Evolutionary conservation across 2,113 vertebrate species (phyloP).

Genomic region (Pterocles orientalis): DNA sequence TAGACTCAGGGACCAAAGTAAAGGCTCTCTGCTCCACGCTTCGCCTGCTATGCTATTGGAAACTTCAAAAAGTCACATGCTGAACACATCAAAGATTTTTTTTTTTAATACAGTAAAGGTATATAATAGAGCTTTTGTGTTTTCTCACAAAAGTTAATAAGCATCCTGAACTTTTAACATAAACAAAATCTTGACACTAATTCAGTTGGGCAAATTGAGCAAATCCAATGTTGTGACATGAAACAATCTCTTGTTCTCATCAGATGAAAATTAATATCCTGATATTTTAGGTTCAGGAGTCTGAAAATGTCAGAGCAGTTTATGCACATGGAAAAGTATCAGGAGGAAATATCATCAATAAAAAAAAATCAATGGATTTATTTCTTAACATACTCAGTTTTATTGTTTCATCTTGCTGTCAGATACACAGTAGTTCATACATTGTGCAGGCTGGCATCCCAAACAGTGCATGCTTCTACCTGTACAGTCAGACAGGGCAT

Average conservation of each 20-base stretch:
- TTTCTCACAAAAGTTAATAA: slow-evolving; percentile 71
- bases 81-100: slow-evolving; percentile 67
- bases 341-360: not conserved
- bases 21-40: slow-evolving; percentile 37
- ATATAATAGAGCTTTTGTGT: slow-evolving; percentile 70
- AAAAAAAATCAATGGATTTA: not conserved
- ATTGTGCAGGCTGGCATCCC: not conserved
- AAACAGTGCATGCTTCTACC: accelerated
- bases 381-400: not conserved
- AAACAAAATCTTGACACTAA: slow-evolving; percentile 65
- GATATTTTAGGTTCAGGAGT: not conserved
- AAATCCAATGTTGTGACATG: slow-evolving; percentile 42
- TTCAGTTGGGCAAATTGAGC: slow-evolving; percentile 49
- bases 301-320: not conserved
- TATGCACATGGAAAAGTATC: not conserved
- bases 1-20: not conserved
- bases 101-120: slow-evolving; percentile 58
- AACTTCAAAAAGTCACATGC: slow-evolving; percentile 63
- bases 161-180: slow-evolving; percentile 60
- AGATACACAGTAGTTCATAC: not conserved
- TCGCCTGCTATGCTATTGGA: slow-evolving; percentile 37
- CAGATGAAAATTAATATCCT: not conserved
- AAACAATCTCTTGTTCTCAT: slow-evolving; percentile 60
- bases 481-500: not conserved
- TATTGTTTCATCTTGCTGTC: not conserved